Percentiles rank a stretch among this genome's conserved stretches.
Evolutionary conservation across 2,888 invertebrate species (phyloP).

Genomic region (Bombylius discolor): DNA sequence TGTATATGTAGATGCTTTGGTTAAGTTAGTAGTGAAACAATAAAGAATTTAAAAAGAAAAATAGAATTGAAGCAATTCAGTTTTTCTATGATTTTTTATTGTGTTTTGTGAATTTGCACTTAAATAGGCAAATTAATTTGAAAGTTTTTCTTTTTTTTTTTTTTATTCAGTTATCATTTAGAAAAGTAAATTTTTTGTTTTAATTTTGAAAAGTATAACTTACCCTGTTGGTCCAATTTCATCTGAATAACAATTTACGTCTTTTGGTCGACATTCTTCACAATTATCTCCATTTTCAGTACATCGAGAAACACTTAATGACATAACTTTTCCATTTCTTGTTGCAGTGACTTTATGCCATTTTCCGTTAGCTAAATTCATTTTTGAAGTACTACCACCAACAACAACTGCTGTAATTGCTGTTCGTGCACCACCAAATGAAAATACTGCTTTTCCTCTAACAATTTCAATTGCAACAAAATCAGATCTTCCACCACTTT

Average conservation of each 20-base stretch:
- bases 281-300: conserved; percentile 77
- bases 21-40: too few species aligned
- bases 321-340: conserved; percentile 76
- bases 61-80: too few species aligned
- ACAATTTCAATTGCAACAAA: conserved; percentile 85
- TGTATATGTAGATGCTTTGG: too few species aligned
- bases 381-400: conserved; percentile 27
- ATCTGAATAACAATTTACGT: conserved; percentile 68
- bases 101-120: too few species aligned
- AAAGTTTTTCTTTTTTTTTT: too few species aligned
- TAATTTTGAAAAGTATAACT: conserved; percentile 26
- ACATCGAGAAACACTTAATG: conserved; percentile 67
- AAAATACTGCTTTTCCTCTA: conserved; percentile 71
- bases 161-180: too few species aligned
- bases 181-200: too few species aligned
- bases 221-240: conserved; percentile 82
- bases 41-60: too few species aligned
- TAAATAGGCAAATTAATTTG: too few species aligned
- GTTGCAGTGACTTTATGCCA: conserved; percentile 91
- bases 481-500: conserved; percentile 78
- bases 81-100: too few species aligned
- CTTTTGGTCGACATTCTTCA: conserved; percentile 73
- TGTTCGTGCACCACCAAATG: conserved; percentile 79
- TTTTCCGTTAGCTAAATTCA: conserved; percentile 63
- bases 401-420: conserved; percentile 72